A percentile compares a stretch with the other conserved stretches of the same genome.
These are phyloP conservation scores for Borostomias antarcticus DNA, from an alignment of 2,797 vertebrate species.

Conservation along the genomic window DNA sequence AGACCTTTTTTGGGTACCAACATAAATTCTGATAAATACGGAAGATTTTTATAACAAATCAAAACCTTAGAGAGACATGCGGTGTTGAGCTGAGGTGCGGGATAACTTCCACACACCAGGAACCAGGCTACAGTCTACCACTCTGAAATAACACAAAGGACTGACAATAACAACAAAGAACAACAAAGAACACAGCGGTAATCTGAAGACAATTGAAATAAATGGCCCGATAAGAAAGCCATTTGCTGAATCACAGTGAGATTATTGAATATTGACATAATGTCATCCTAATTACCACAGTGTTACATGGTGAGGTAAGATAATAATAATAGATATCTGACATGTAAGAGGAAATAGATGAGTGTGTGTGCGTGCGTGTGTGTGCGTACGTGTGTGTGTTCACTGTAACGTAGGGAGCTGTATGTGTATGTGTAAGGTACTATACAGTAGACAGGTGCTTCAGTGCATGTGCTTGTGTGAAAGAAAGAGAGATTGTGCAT, in stretches of 20 bases:
- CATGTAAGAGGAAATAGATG: not conserved
- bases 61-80: no score
- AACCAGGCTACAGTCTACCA: no score
- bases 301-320: not conserved
- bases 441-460: not conserved
- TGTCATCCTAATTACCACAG: not conserved
- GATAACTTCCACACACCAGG: no score
- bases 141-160: no score
- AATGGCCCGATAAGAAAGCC: not conserved
- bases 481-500: conserved; percentile 1
- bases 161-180: no score
- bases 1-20: no score
- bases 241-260: not conserved
- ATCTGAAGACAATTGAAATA: not conserved
- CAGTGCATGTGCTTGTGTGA: not conserved
- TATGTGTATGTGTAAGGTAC: not conserved
- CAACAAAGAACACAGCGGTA: no score
- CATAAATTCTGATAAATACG: no score
- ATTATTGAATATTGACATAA: conserved; percentile 6
- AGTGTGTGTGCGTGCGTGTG: conserved; percentile 1
- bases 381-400: not conserved
- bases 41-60: no score
- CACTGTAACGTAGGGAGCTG: not conserved
- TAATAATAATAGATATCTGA: conserved; percentile 1
- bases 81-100: no score